Base-by-base conservation (phyloP, 2,888 invertebrate species). In the Balanococcus diminutus region DNA sequence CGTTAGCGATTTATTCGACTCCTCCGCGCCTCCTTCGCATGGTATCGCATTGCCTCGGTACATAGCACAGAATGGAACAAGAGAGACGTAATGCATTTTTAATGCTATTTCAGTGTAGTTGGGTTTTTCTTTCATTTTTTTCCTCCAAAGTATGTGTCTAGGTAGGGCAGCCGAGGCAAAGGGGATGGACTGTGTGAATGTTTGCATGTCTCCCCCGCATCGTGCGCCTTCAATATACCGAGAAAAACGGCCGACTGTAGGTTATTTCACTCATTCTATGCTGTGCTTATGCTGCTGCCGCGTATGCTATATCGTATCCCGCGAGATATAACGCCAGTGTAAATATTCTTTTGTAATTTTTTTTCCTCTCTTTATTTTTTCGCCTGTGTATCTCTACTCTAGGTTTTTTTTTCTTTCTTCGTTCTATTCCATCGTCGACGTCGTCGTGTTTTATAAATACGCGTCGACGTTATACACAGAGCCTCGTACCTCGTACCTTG, bases 41-140 rank as follows among this genome's bases (percentile, higher is more conserved):
- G 36, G 36, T 36, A 11, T 11, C 11, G 8, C 14, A 5, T 14
- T 2, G 11, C 42, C 42, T 2, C 2, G 6, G 51, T 51, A 51
- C 19, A 4, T 51, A 51, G n/a, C 51, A 3, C 28, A 67, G 61
- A 67, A 67, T 67, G 19, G 51, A 51, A 51, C 51, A n/a, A n/a
- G 51, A 51, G 61, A 67, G 61, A 67, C 61, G 61, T 67, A 67
- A 67, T 67, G 61, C 61, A 67, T 67, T 67, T 67, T 67, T 67
- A 67, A 67, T 67, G 61, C 61, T 67, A 28, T 67, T 67, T 67
- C 61, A 67, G 61, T 67, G 61, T 67, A 67, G 61, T 67, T 28
- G 19, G 28, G 25, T 28, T 67, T 67, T 67, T 67, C 61, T 67
- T 67, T 67, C 61, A 67, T 67, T 67, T 67, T 67, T 67, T 51